Evolutionary conservation across 2,113 vertebrate genomes (phyloP).

Genomic region (Fregetta grallaria): DNA sequence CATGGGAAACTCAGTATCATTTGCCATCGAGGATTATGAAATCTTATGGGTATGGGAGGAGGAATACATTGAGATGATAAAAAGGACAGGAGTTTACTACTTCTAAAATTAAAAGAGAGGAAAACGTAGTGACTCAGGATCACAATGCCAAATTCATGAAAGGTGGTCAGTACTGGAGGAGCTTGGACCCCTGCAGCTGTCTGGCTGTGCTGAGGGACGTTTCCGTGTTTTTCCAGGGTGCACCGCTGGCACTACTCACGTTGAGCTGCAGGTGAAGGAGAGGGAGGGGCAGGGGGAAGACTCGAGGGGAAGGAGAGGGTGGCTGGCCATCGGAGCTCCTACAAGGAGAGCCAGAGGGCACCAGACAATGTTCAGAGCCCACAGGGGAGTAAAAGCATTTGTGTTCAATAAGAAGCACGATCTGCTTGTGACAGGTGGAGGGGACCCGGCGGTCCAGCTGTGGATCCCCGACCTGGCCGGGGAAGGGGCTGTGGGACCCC

Average conservation of each 20-base stretch:
- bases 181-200: not conserved
- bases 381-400: conserved; percentile 76
- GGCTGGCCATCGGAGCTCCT: conserved; percentile 23
- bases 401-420: conserved; percentile 68
- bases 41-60: not conserved
- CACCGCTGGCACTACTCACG: conserved; percentile 52
- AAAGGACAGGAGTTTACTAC: not conserved
- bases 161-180: not conserved
- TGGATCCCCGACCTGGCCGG: conserved; percentile 76
- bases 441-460: conserved; percentile 71
- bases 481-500: conserved; percentile 38
- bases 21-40: not conserved
- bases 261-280: conserved; percentile 71
- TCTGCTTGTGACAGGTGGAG: conserved; percentile 75
- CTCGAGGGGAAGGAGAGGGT: conserved; percentile 61
- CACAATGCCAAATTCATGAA: not conserved
- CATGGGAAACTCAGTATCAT: not conserved
- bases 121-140: not conserved
- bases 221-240: conserved; percentile 55
- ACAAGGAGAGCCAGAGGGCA: conserved; percentile 54
- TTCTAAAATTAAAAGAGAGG: conserved; percentile 2
- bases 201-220: not conserved
- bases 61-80: not conserved
- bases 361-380: conserved; percentile 65
- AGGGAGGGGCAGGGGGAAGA: conserved; percentile 62